Percentiles rank a stretch among this genome's conserved stretches.
phyloP scores from a whole-genome alignment of 1,140 invertebrate genomes.

The Belonocnema kinseyi region DNA sequence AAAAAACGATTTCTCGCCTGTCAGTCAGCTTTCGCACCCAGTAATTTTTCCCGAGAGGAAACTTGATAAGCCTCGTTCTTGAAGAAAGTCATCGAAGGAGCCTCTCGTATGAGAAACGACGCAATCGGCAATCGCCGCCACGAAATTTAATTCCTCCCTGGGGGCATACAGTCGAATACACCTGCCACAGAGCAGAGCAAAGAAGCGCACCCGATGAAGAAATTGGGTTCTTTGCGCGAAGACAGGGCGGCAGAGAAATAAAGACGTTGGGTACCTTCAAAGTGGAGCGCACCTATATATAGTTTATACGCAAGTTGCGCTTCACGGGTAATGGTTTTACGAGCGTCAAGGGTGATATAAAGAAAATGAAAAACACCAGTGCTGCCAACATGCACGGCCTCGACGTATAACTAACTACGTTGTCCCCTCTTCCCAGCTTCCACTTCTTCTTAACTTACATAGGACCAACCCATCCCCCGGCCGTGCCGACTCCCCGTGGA shows the following conservation, averaged over 20 bases:
- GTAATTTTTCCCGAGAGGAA: neutral
- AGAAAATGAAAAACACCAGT: slow-evolving; percentile 88
- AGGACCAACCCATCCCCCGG: slow-evolving; percentile 37
- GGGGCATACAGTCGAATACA: slow-evolving; percentile 24
- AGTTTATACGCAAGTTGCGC: slow-evolving; percentile 71
- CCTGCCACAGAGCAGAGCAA: neutral
- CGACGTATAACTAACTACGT: slow-evolving; percentile 71
- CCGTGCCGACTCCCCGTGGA: slow-evolving; percentile 64
- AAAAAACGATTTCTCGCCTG: neutral
- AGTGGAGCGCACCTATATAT: slow-evolving; percentile 55
- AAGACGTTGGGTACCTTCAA: slow-evolving; percentile 71
- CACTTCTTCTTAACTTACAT: slow-evolving; percentile 71
- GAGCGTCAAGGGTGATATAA: slow-evolving; percentile 88
- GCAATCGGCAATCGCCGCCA: slow-evolving; percentile 37
- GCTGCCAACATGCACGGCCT: slow-evolving; percentile 68
- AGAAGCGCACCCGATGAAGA: slow-evolving; percentile 49
- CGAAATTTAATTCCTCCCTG: slow-evolving; percentile 43
- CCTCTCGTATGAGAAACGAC: slow-evolving; percentile 15
- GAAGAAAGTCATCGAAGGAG: slow-evolving; percentile 3
- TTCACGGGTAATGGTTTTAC: slow-evolving; percentile 89
- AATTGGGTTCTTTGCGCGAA: slow-evolving; percentile 51
- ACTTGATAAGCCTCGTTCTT: neutral
- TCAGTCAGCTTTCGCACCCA: neutral
- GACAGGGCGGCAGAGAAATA: slow-evolving; percentile 51
- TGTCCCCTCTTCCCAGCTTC: slow-evolving; percentile 56